Evolutionary conservation across 2,888 invertebrate species (phyloP), one percentile per base, ranked within the genome.

Genomic region (Prosopocoilus inquinatus): DNA sequence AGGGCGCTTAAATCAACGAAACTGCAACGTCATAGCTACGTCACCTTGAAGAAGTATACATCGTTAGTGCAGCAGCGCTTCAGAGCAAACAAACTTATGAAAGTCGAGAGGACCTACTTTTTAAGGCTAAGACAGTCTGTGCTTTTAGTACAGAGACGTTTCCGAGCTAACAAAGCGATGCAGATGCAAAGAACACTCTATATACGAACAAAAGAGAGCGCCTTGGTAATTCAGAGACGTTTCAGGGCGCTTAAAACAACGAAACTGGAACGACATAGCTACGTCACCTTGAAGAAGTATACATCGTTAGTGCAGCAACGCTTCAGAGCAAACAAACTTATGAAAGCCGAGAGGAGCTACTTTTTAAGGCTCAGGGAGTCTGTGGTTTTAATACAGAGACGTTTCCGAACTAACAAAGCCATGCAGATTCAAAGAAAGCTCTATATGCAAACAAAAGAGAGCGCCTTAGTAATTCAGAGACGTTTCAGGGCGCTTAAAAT

Each of bases 101-200:
- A 43, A 35, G 3, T 15, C 7, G 20, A 32, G n/a, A 32, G 39
- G 34, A 15, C 5, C 2, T 11, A 47, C 11, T 55, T 46, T 39
- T 39, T 55, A 8, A 20, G 16, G 7, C 34, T 34, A 38, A 79
- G 75, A 43, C 67, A 71, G 13, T 69, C 78, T 9, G 74, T 78
- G 15, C 69, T 81, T 9, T 59, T 62, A 1, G 69, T 86, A 45
- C 87, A 87, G 63, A 74, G 72, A 51, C 79, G 76, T 71, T 78
- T 80, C 66, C 79, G 80, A 63, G 80, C 81, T 1, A 70, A 72
- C 7, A 72, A 71, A 38, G 48, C 74, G 16, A 80, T 80, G 71
- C 74, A 71, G 48, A 65, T 64, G 45, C 70, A 76, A 11, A 78
- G 79, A 48, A 52, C 66, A 2, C 52, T 70, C 1, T 86, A 76